These are phyloP conservation scores for Nansenia antarctica DNA, from an alignment of 2,113 vertebrate species.

Conservation along the genomic window DNA sequence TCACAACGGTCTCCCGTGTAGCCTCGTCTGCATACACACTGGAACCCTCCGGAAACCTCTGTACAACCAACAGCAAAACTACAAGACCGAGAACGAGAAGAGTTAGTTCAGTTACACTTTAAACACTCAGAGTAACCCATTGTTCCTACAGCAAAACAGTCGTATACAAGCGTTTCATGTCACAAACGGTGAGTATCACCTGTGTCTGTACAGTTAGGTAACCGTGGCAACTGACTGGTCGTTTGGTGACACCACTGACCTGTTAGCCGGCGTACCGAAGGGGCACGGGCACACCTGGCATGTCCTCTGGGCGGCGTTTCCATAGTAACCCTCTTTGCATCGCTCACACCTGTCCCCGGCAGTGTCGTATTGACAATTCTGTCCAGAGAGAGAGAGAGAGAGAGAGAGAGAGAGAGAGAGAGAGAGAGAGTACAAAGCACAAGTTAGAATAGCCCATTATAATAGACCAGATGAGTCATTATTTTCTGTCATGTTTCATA, in stretches of 20 bases:
- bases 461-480: too few relatives aligned
- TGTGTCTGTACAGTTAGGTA: too few relatives aligned
- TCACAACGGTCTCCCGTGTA: constrained; percentile 85
- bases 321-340: constrained; percentile 89
- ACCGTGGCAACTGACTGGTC: neutral
- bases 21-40: constrained; percentile 86
- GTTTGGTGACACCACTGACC: constrained; percentile 61
- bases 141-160: neutral
- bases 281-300: constrained; percentile 88
- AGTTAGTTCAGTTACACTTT: neutral
- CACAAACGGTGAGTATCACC: neutral
- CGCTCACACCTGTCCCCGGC: constrained; percentile 86
- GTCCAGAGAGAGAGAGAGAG: constrained; percentile 37
- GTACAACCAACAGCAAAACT: constrained; percentile 89
- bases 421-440: constrained; percentile 13
- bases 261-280: constrained; percentile 70
- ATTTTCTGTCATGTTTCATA: too few relatives aligned
- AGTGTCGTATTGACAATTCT: constrained; percentile 89
- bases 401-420: too few relatives aligned
- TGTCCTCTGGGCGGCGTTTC: constrained; percentile 71
- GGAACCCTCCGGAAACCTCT: constrained; percentile 71
- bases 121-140: neutral
- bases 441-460: neutral
- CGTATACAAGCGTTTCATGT: neutral
- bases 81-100: constrained; percentile 5